Base-by-base conservation (phyloP, 2,888 invertebrate genomes). In the Platycheirus rosarum region DNA sequence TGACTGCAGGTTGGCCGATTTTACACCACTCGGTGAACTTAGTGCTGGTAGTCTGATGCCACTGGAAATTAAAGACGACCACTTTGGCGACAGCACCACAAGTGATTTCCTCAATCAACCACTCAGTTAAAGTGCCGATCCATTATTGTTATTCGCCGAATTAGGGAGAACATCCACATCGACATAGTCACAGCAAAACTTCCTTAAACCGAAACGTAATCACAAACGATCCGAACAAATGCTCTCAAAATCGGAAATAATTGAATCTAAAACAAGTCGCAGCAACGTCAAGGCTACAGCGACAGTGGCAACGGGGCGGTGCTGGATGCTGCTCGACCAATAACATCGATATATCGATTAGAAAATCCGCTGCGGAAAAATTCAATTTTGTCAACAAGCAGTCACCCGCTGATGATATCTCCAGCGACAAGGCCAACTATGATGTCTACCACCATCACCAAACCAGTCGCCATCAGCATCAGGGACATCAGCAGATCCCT, bases 41-140 rank as follows among this genome's bases (percentile, higher is more conserved):
- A 37, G 84, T 68, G 23, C n/a, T 57, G 49, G 82, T 55, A 74
- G 78, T 57, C 37, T 75, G 70, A 60, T 70, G 48, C 51, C 57
- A 86, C 89, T 93, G 57, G 93, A 93, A 85, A 93, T 93, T 88
- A 93, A 93, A 85, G 93, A 93, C 84, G 93, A 93, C 86, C 93
- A 93, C 87, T 93, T 93, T 84, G 93, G 93, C 0, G 92, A 93
- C 85, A 88, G 89, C 73, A 88, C 88, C 6, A 88, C 87, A n/a
- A 87, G 88, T 40, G 88, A 87, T 84, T 85, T 87, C 76, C 87
- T 87, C 60, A 85, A 86, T 66, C 84, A 87, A 46, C 87, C 87
- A 2, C 65, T 89, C 2, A 89, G 87, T 57, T 88, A 88, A 55
- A 91, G 90, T 78, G 88, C 87, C 0, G 90, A 90, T 84, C 87